Evolutionary conservation across 2,113 vertebrate genomes (phyloP).

Genomic region (Triplophysa dalaica): DNA sequence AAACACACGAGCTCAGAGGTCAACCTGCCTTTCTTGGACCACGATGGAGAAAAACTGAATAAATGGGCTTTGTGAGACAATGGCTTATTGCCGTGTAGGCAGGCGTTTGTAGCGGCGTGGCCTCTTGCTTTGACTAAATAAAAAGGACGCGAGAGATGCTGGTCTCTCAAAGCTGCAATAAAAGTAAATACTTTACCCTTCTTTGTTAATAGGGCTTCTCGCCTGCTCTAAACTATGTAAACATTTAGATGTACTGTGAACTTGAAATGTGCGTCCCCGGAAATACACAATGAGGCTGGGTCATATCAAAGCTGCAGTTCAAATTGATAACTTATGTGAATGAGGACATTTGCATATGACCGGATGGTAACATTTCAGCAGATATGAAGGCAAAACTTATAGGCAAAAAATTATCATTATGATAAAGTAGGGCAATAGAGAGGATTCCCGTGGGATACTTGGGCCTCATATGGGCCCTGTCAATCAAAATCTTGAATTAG

Average conservation of each 20-base stretch:
- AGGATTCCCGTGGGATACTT: conserved; percentile 4
- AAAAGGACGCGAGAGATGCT: conserved; percentile 21
- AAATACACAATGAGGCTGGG: neutral
- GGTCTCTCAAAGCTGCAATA: neutral
- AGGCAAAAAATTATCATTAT: neutral
- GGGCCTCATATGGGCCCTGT: neutral
- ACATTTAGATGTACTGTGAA: conserved; percentile 49
- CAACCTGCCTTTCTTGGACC: conserved; percentile 64
- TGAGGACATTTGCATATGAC: neutral
- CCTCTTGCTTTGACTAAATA: conserved; percentile 52
- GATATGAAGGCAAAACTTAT: neutral
- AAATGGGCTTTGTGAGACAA: conserved; percentile 63
- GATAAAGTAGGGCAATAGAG: neutral
- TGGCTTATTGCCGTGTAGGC: conserved; percentile 58
- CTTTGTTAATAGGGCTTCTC: conserved; percentile 6
- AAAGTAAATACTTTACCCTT: conserved; percentile 34
- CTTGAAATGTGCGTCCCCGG: conserved; percentile 19
- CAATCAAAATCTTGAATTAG: conserved; percentile 33
- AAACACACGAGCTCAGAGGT: conserved; percentile 58
- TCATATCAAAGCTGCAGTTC: too few species aligned
- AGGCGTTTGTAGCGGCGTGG: conserved; percentile 59
- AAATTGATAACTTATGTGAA: neutral
- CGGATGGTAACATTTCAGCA: neutral
- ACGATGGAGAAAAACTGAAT: conserved; percentile 61
- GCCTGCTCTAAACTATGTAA: conserved; percentile 40